These are phyloP conservation scores for Hemicrepidius hirtus DNA, from an alignment of 2,888 invertebrate species.

Conservation along the genomic window DNA sequence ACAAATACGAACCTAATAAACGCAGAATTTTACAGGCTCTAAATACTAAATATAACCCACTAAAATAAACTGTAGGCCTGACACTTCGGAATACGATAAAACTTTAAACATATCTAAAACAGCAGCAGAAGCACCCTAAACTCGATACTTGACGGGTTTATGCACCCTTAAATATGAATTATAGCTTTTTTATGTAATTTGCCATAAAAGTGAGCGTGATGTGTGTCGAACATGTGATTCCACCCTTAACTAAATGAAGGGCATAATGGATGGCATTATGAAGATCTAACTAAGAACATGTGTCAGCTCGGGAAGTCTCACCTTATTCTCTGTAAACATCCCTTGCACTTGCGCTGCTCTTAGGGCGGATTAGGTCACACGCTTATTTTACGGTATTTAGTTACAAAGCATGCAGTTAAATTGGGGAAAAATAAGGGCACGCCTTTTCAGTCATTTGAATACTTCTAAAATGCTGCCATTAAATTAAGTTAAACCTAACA, in stretches of 20 bases:
- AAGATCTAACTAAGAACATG: slow-evolving; percentile 64
- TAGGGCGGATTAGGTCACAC: slow-evolving; percentile 53
- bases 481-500: no score
- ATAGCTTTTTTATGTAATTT: slow-evolving; percentile 60
- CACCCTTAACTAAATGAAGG: slow-evolving; percentile 55
- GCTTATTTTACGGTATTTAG: slow-evolving; percentile 52
- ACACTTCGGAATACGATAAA: slow-evolving; percentile 44
- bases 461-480: background rate
- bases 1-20: slow-evolving; percentile 53
- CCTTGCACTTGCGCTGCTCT: slow-evolving; percentile 53
- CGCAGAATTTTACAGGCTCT: slow-evolving; percentile 48
- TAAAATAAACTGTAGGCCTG: slow-evolving; percentile 47
- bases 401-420: slow-evolving; percentile 46
- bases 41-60: slow-evolving; percentile 53
- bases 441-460: slow-evolving; percentile 15
- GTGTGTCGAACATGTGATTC: slow-evolving; percentile 57
- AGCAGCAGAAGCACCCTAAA: slow-evolving; percentile 51
- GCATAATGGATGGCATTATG: slow-evolving; percentile 64
- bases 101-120: slow-evolving; percentile 31
- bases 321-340: slow-evolving; percentile 52
- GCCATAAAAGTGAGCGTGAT: slow-evolving; percentile 58
- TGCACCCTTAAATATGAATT: slow-evolving; percentile 58
- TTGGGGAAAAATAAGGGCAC: slow-evolving; percentile 1
- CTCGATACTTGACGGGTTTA: slow-evolving; percentile 56
- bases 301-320: slow-evolving; percentile 59